phyloP scores from a whole-genome alignment of 2,888 invertebrate genomes.

The Patella caerulea region DNA sequence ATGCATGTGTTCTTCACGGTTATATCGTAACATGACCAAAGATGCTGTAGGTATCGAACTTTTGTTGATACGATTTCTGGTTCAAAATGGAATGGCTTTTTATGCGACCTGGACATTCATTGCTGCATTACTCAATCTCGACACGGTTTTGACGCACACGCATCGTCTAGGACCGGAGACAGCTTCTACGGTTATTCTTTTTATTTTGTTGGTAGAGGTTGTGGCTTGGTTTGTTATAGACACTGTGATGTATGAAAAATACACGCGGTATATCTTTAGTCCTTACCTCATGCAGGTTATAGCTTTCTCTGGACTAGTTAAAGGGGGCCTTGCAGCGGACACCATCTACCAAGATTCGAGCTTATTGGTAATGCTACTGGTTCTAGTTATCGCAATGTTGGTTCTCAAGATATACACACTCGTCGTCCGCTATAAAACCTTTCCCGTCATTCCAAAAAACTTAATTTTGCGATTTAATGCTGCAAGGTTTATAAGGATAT shows the following conservation, averaged over 20 bases:
- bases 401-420: too few relatives aligned
- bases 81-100: slow-evolving; percentile 65
- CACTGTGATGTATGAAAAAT: slow-evolving; percentile 55
- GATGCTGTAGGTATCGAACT: slow-evolving; percentile 50
- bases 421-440: too few relatives aligned
- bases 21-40: slow-evolving; percentile 49
- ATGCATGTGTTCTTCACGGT: slow-evolving; percentile 46
- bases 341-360: too few relatives aligned
- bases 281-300: slow-evolving; percentile 57
- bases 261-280: slow-evolving; percentile 55
- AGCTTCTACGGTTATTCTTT: slow-evolving; percentile 47
- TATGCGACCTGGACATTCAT: slow-evolving; percentile 64
- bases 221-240: slow-evolving; percentile 59
- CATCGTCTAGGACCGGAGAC: slow-evolving; percentile 31
- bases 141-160: slow-evolving; percentile 52
- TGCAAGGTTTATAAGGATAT: too few relatives aligned
- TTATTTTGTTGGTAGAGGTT: slow-evolving; percentile 53
- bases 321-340: too few relatives aligned
- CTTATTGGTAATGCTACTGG: too few relatives aligned
- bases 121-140: slow-evolving; percentile 60
- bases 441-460: too few relatives aligned
- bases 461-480: too few relatives aligned
- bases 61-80: slow-evolving; percentile 60
- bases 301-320: slow-evolving; percentile 52
- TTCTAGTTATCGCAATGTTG: too few relatives aligned